phyloP scores from a whole-genome alignment of 2,888 invertebrate genomes.

The Protodeltote pygarga region DNA sequence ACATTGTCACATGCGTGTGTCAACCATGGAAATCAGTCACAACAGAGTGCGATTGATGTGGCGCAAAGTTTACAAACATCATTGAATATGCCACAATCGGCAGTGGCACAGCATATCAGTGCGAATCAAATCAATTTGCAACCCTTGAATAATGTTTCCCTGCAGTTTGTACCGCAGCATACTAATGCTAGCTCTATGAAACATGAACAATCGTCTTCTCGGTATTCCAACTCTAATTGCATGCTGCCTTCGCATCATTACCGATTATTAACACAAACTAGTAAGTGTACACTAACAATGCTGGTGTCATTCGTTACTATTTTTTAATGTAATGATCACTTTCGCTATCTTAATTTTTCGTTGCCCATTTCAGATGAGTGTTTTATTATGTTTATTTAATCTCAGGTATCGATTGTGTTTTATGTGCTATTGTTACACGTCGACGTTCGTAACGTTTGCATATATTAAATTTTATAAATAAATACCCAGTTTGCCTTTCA shows the following conservation, averaged over 20 bases:
- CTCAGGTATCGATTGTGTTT: slow-evolving; percentile 20
- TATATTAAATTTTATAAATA: slow-evolving; percentile 2
- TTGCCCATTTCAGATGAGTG: slow-evolving; percentile 5
- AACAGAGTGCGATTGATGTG: slow-evolving; percentile 68
- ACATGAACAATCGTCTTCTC: slow-evolving; percentile 69
- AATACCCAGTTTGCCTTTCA: neutral
- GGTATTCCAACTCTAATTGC: slow-evolving; percentile 72
- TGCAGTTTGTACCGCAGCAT: slow-evolving; percentile 68
- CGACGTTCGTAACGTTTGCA: slow-evolving; percentile 6
- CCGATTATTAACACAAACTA: slow-evolving; percentile 72
- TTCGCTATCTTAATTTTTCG: slow-evolving; percentile 6
- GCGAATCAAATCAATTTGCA: slow-evolving; percentile 71
- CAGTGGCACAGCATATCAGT: slow-evolving; percentile 63
- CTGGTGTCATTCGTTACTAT: neutral
- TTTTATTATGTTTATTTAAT: slow-evolving; percentile 17
- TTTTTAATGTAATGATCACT: slow-evolving; percentile 1
- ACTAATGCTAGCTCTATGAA: slow-evolving; percentile 62
- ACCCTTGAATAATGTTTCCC: slow-evolving; percentile 67
- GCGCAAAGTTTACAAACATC: slow-evolving; percentile 74
- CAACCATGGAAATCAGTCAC: slow-evolving; percentile 70
- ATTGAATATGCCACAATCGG: slow-evolving; percentile 70
- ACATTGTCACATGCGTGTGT: slow-evolving; percentile 69
- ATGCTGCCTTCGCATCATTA: slow-evolving; percentile 75
- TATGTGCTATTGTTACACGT: slow-evolving; percentile 17
- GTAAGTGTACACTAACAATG: slow-evolving; percentile 64